Base-by-base conservation (phyloP, 2,888 invertebrate species). In the Koerneria pararmatus region DNA sequence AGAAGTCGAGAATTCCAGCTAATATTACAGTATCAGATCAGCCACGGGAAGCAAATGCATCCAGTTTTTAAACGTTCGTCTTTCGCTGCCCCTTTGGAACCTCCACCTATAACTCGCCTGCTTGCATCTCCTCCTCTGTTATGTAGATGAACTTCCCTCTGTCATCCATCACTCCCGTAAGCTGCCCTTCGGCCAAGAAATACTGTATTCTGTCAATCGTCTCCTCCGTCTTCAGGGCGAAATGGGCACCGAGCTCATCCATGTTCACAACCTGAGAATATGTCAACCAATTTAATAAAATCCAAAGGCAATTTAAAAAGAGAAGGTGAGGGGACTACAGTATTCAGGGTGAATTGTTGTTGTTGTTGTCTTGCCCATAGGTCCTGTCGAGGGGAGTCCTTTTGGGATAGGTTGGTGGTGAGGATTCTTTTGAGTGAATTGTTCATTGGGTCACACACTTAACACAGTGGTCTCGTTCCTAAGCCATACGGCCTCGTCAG, bases 71-170 rank as follows among this genome's bases (percentile, higher is more conserved):
- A 59, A 37, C 8, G 11, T 22, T 31, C 32, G 11, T 5, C 8
- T 4, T 15, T 24, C n/a, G n/a, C n/a, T n/a, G n/a, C n/a, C n/a
- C n/a, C n/a, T n/a, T n/a, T n/a, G n/a, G n/a, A n/a, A n/a, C n/a
- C n/a, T n/a, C n/a, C n/a, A n/a, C n/a, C n/a, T n/a, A 66, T 37
- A 0, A 53, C 65, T 24, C 37, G 80, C 80, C 80, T 68, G 91
- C 90, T 79, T 90, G 88, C 70, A 97, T 87, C 85, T 98, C 98
- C 53, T 90, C 89, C 76, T 89, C 88, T 0, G 95, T 93, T 63
- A 99, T 91, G 85, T 93, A 98, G 82, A 98, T 97, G 84, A 98
- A 98, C 86, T 99, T 98, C 24, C 98, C 98, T 71, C 98, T 88
- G 84, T 99, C 98, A 83, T 99, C 98, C 74, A 98, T 91, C 0